Evolutionary conservation across 2,113 vertebrate genomes (phyloP), one percentile per base, ranked within the genome.

Genomic region (Megaceryle maxima): DNA sequence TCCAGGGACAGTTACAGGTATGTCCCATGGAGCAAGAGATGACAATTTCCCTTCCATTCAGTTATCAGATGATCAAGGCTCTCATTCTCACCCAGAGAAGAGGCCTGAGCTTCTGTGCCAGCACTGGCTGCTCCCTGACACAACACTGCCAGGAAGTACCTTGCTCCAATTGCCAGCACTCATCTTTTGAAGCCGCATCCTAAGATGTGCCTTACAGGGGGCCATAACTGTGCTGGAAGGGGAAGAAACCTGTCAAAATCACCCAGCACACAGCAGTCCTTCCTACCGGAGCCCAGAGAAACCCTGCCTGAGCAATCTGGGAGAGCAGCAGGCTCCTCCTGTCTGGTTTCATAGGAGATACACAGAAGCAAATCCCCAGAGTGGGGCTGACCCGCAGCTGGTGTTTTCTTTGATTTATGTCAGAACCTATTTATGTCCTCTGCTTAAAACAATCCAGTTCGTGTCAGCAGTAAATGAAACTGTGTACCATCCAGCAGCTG

Each of bases 351-450:
- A 63, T 31, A 18, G 2, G 60, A 46, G 88, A 91, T 70, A 60
- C 60, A 35, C 57, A 88, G 81, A 76, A 88, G 63, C 2, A 21
- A 83, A 55, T 90, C 91, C 93, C 87, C 74, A 66, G 94, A 90
- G 91, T 4, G 33, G 0, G 2, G 70, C 93, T 95, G 96, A 97
- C 95, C 95, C 2, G 14, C 90, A 96, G 93, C 95, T 96, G 96
- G 90, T 95, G 94, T 80, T 97, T 92, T 92, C 95, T 96, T 91
- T 96, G 95, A 96, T 96, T 95, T 85, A 83, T 96, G 96, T 96
- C 96, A 93, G 62, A 95, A 76, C 67, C 95, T 83, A 95, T 97
- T 96, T 96, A 79, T 0, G 48, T 96, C 88, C 77, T 43, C 95
- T 88, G 87, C 95, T 94, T 95, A 96, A 96, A 96, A 96, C 96